These are phyloP conservation scores for Aspidapion aeneum DNA, from an alignment of 2,888 invertebrate genomes.

Conservation along the genomic window DNA sequence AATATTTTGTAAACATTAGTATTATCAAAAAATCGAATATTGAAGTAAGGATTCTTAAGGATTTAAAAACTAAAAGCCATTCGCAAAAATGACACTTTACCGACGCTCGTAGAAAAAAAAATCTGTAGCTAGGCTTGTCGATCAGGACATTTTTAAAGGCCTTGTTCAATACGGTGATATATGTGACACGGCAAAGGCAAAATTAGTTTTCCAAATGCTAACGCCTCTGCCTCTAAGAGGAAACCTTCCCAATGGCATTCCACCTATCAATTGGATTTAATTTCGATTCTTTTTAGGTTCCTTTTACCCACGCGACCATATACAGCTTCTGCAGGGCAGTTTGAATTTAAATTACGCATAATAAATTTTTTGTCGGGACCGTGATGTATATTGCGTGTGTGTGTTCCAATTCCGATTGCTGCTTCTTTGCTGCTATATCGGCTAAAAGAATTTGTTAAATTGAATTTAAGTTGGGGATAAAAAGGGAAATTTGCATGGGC, in stretches of 20 bases:
- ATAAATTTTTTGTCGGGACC: background rate
- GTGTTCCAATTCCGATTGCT: background rate
- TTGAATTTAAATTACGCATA: background rate
- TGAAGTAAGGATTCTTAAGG: too few species aligned
- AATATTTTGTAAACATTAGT: too few species aligned
- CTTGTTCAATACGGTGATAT: slow-evolving; percentile 41
- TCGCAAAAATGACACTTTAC: too few species aligned
- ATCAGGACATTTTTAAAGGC: background rate
- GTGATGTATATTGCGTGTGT: background rate
- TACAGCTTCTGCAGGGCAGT: background rate
- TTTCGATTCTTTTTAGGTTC: background rate
- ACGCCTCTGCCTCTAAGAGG: background rate
- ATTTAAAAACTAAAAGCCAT: too few species aligned
- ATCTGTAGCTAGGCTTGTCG: too few species aligned
- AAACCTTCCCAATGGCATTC: background rate
- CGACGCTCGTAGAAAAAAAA: too few species aligned
- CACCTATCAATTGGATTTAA: background rate
- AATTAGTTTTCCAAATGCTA: slow-evolving; percentile 44
- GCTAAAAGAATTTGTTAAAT: background rate
- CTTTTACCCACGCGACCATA: background rate
- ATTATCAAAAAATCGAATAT: too few species aligned
- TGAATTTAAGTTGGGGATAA: background rate
- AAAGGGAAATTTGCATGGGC: background rate
- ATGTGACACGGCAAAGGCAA: slow-evolving; percentile 48
- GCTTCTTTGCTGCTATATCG: background rate